Evolutionary conservation across 1,140 invertebrate genomes (phyloP), one percentile per base, ranked within the genome.

Genomic region (Vanessa atalanta): DNA sequence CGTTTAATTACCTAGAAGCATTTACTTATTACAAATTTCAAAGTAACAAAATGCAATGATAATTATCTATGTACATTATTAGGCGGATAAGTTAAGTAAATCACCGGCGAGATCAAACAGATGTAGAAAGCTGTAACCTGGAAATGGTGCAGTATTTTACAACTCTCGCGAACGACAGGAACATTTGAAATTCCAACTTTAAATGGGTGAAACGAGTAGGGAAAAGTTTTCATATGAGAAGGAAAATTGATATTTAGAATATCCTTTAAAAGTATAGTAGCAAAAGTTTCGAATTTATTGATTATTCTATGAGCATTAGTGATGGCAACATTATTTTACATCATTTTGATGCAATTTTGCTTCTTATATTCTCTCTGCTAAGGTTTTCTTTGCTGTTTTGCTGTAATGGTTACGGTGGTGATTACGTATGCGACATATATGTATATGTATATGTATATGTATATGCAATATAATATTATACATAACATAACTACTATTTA

Each of bases 1-100:
- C 81, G 78, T 83, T 86, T 89, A 89, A 90, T 90, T 89, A 89
- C 86, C 83, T 85, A 85, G 85, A 91, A 86, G 85, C 88, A 89
- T 89, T 82, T 84, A 89, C 70, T 20, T 57, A 57, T 88, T 82
- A 81, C 82, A 72, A 47, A 31, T 65, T 66, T 79, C 72, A 31
- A 61, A 61, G 23, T 61, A 37, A 37, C 2, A 15, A 37, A 37
- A 61, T 4, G 15, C 57, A 61, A 61, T 61, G 23, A 37, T 4
- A 9, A 15, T 61, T 12, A 37, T 43, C 3, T 43, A 43, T 43
- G 37, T 43, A 43, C 9, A 43, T 43, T 8, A 43, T 43, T 43
- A 43, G 14, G 14, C 9, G 13, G 14, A 51, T 51, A 51, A 51
- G 12, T 51, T 13, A 50, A 50, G 15, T 50, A 50, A 43, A 43